Conservation (phyloP, 2,888 invertebrate genomes). For the Leucophora obtusa region DNA sequence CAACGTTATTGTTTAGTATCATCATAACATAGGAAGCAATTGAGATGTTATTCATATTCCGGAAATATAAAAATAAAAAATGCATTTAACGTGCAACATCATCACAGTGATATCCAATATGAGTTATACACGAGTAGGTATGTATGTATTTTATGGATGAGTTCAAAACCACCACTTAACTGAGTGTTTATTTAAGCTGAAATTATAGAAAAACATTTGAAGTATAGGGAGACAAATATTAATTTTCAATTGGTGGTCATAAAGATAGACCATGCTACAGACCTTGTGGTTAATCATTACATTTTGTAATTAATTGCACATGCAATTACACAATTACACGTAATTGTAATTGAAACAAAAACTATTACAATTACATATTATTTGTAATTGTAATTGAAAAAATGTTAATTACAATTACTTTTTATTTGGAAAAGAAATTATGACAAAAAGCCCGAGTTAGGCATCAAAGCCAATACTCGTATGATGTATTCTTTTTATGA, state of each 20-base stretch:
- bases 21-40: conserved; percentile 49
- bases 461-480: too few relatives aligned
- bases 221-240: conserved; percentile 55
- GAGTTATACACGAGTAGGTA: background rate
- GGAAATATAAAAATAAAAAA: conserved; percentile 43
- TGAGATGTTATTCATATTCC: conserved; percentile 42
- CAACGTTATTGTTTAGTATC: conserved; percentile 25
- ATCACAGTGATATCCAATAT: conserved; percentile 16
- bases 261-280: too few relatives aligned
- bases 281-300: too few relatives aligned
- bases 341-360: too few relatives aligned
- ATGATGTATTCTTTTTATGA: too few relatives aligned
- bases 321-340: too few relatives aligned
- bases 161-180: conserved; percentile 49
- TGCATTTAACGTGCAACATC: conserved; percentile 30
- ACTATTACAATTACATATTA: too few relatives aligned
- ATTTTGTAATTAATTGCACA: too few relatives aligned
- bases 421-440: too few relatives aligned
- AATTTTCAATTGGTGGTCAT: conserved; percentile 51
- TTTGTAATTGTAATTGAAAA: too few relatives aligned
- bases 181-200: conserved; percentile 60
- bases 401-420: too few relatives aligned
- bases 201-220: conserved; percentile 62
- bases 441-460: too few relatives aligned
- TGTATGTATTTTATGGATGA: background rate